Percentiles rank a stretch among this genome's conserved stretches.
Evolutionary conservation across 37 sponge, comb jelly and placozoan genomes (phyloP).

Genomic region (Diacarnus erythraeanus): DNA sequence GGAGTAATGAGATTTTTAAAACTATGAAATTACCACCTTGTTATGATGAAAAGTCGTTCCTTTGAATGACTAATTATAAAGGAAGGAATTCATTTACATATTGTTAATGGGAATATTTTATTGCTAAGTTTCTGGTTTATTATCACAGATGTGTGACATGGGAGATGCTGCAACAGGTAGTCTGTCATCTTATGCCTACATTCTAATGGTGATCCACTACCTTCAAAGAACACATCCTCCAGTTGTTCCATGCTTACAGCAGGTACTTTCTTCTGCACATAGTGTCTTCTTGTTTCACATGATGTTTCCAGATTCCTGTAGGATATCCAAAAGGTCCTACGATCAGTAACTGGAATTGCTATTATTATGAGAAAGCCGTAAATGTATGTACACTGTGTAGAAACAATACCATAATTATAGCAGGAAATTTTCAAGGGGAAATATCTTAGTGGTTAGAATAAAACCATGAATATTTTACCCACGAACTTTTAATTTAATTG

Average conservation of each 20-base stretch:
- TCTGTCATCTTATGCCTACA: conserved; percentile 94
- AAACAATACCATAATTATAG: no score
- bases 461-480: no score
- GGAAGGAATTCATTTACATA: no score
- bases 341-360: background rate
- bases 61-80: no score
- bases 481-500: no score
- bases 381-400: background rate
- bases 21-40: no score
- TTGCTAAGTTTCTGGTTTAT: background rate
- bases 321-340: background rate
- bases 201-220: conserved; percentile 86
- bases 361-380: background rate
- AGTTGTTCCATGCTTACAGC: conserved; percentile 78
- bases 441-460: no score
- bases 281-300: background rate
- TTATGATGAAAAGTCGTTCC: no score
- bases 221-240: conserved; percentile 82
- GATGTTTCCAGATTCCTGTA: background rate
- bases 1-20: no score
- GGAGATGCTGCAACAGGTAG: conserved; percentile 88
- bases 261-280: no score
- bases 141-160: conserved; percentile 67
- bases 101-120: no score
- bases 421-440: no score